Conservation (phyloP, 1,140 invertebrate genomes). For the Drosophila takahashii region DNA sequence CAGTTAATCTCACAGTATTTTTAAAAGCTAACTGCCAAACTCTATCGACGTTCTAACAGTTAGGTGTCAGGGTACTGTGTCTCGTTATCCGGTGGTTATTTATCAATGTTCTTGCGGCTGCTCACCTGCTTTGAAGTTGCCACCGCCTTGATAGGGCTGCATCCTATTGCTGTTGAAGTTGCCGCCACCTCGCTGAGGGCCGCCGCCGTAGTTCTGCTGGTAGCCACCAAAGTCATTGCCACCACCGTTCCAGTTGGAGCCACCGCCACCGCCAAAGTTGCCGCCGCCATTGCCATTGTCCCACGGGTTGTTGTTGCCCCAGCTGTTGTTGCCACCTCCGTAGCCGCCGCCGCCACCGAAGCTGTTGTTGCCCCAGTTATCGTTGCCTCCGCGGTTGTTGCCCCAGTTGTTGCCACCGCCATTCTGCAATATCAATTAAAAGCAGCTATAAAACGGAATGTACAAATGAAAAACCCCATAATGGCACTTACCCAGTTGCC, state of each 20-base stretch:
- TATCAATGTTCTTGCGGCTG: neutral
- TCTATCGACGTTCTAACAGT: conserved; percentile 47
- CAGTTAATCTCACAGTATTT: conserved; percentile 86
- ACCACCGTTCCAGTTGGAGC: conserved; percentile 73
- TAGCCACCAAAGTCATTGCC: conserved; percentile 89
- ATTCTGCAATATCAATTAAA: conserved; percentile 24
- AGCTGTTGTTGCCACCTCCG: conserved; percentile 76
- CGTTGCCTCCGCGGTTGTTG: conserved; percentile 88
- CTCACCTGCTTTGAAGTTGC: conserved; percentile 79
- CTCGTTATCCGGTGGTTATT: conserved; percentile 4
- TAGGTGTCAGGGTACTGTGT: conserved; percentile 44
- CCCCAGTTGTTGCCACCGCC: conserved; percentile 90
- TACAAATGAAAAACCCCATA: conserved; percentile 68
- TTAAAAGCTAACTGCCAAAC: conserved; percentile 43
- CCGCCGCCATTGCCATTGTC: conserved; percentile 85
- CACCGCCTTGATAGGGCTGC: conserved; percentile 86
- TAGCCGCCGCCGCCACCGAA: conserved; percentile 85
- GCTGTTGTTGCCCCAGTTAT: conserved; percentile 86
- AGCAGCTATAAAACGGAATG: neutral
- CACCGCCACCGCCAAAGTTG: conserved; percentile 63
- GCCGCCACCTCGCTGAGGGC: conserved; percentile 88
- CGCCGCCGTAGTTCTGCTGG: conserved; percentile 90
- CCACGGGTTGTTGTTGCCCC: conserved; percentile 83
- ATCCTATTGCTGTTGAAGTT: conserved; percentile 85
- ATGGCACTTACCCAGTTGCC: conserved; percentile 86